Conservation (phyloP, 2,888 invertebrate genomes). For the Pachymerium ferrugineum region DNA sequence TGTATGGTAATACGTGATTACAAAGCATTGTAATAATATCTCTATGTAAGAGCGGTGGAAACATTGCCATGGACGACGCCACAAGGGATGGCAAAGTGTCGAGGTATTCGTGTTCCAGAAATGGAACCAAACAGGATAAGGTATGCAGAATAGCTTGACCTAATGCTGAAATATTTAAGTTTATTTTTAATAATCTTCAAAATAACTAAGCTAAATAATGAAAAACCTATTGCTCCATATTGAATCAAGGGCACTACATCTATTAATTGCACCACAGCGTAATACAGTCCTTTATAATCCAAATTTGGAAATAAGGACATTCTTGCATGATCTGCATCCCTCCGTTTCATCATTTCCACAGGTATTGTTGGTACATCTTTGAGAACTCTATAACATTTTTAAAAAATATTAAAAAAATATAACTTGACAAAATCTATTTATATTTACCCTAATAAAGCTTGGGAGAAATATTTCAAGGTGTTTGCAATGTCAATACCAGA, state of each 20-base stretch:
- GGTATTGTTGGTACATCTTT: constrained; percentile 95
- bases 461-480: constrained; percentile 96
- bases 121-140: constrained; percentile 88
- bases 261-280: constrained; percentile 79
- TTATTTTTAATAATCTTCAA: not conserved
- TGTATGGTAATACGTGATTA: constrained; percentile 92
- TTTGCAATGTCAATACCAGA: constrained; percentile 94
- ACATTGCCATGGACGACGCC: constrained; percentile 86
- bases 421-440: constrained; percentile 15
- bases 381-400: constrained; percentile 66
- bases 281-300: constrained; percentile 93
- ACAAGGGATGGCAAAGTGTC: constrained; percentile 92
- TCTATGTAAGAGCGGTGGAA: constrained; percentile 84
- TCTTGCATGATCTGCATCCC: constrained; percentile 72
- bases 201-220: not conserved
- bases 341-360: constrained; percentile 79
- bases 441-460: constrained; percentile 81
- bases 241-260: constrained; percentile 91
- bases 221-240: constrained; percentile 72
- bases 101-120: constrained; percentile 90
- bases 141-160: constrained; percentile 91
- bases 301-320: constrained; percentile 91
- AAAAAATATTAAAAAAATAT: not conserved
- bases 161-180: constrained; percentile 62
- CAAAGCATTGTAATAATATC: constrained; percentile 91